Evolutionary conservation across 2,888 invertebrate genomes (phyloP), one percentile per base, ranked within the genome.

Genomic region (Muschampia plurimacula): DNA sequence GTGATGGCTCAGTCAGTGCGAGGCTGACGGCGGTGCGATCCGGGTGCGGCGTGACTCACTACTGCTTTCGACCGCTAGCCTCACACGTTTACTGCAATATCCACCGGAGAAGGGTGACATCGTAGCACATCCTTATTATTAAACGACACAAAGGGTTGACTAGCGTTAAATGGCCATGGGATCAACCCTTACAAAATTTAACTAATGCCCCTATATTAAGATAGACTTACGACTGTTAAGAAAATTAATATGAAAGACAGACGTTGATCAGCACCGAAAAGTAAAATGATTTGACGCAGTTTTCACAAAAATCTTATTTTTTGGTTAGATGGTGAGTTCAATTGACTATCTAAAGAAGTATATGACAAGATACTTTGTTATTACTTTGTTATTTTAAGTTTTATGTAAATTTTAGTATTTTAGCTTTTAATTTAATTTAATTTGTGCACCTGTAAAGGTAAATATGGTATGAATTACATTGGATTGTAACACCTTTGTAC

Each of bases 51-150:
- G 88, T 84, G 80, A 83, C 86, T 88, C 84, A 85, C 91, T 92
- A 93, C 93, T 93, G 93, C 89, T 78, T 83, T 79, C 74, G 74
- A 74, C 74, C 78, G 78, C 81, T 79, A 81, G 83, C 83, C 83
- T 80, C 76, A 81, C 83, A 84, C 83, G 79, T 81, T 77, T 76
- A 86, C 85, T 85, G 84, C 86, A 85, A 83, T 81, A 80, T 82
- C 79, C 81, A 81, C 83, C 78, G 84, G 89, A 90, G 93, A 93
- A 93, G 93, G 93, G 93, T 92, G 91, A 91, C 90, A 92, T 84
- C 83, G 81, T 80, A 78, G 82, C 84, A 90, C 92, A 90, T 91
- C 91, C 86, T 89, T 84, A 83, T 90, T 89, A 86, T 89, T 84
- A 81, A 74, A 74, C 75, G 77, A 76, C 74, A 80, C 79, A 86